Conservation (phyloP, 2,888 invertebrate genomes). For the Mayetiola destructor region DNA sequence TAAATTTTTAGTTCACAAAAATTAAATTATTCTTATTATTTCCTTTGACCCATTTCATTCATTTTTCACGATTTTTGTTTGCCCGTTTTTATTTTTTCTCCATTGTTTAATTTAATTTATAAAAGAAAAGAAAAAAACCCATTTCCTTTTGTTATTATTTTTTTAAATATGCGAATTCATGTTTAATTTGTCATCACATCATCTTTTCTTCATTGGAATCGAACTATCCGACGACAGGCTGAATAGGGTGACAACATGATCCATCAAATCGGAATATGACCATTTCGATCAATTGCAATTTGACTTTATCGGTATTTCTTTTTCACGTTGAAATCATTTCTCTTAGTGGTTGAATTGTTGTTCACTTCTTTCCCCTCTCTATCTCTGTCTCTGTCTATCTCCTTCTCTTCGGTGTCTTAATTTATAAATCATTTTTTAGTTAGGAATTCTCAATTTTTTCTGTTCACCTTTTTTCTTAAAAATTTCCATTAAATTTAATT, state of each 20-base stretch:
- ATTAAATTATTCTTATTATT: not conserved
- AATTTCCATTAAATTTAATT: not conserved
- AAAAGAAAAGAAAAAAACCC: too few species aligned
- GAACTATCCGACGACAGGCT: too few species aligned
- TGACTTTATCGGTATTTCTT: too few species aligned
- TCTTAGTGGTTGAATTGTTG: not conserved
- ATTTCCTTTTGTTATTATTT: too few species aligned
- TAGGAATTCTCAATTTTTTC: not conserved
- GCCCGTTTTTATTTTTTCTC: not conserved
- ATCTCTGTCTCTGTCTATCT: not conserved
- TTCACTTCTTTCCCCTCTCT: not conserved
- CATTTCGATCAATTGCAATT: too few species aligned
- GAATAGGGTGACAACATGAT: too few species aligned
- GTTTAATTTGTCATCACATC: too few species aligned
- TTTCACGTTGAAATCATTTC: not conserved
- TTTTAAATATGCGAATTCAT: too few species aligned
- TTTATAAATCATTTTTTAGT: too few species aligned
- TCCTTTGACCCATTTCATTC: not conserved
- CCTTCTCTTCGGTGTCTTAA: not conserved
- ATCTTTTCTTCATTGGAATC: too few species aligned
- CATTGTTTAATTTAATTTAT: not conserved
- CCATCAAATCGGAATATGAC: too few species aligned
- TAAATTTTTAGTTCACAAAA: slow-evolving; percentile 1
- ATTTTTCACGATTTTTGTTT: not conserved
- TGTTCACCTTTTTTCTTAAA: not conserved